Percentiles rank a stretch among this genome's conserved stretches.
These are phyloP conservation scores for Caenorhabditis brenneri DNA, from an alignment of 1,140 invertebrate species.

Conservation along the genomic window DNA sequence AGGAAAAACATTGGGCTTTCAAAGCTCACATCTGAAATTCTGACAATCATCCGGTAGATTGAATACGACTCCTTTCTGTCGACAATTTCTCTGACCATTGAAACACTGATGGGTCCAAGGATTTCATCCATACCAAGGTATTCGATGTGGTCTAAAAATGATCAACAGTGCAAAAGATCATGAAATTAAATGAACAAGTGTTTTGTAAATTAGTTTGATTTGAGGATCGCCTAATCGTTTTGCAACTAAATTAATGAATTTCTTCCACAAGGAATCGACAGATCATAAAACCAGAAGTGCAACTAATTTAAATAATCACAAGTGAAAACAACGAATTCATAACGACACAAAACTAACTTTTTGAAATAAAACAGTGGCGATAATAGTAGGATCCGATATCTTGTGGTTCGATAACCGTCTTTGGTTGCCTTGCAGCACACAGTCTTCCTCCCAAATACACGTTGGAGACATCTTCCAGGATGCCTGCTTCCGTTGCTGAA, in stretches of 20 bases:
- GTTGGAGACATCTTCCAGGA: constrained; percentile 70
- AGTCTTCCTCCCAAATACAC: constrained; percentile 69
- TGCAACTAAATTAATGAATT: no score
- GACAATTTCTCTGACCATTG: constrained; percentile 81
- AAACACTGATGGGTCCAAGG: constrained; percentile 90
- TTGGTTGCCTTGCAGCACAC: constrained; percentile 66
- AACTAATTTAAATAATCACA: no score
- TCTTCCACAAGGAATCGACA: no score
- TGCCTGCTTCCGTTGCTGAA: constrained; percentile 55
- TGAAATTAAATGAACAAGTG: no score
- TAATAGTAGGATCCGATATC: constrained; percentile 69
- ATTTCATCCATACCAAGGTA: constrained; percentile 95
- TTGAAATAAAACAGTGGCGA: constrained; percentile 68
- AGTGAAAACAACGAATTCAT: not conserved
- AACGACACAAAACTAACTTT: constrained; percentile 63
- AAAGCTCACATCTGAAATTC: constrained; percentile 81
- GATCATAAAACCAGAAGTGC: no score
- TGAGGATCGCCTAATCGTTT: no score
- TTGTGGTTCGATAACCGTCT: constrained; percentile 69
- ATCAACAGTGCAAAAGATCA: not conserved
- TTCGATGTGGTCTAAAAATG: constrained; percentile 85
- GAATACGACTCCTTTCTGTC: constrained; percentile 71
- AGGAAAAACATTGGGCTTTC: constrained; percentile 78
- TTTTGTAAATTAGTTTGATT: no score
- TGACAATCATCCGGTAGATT: constrained; percentile 84